phyloP scores from a whole-genome alignment of 2,888 invertebrate species.

The Diarsia dahlii region DNA sequence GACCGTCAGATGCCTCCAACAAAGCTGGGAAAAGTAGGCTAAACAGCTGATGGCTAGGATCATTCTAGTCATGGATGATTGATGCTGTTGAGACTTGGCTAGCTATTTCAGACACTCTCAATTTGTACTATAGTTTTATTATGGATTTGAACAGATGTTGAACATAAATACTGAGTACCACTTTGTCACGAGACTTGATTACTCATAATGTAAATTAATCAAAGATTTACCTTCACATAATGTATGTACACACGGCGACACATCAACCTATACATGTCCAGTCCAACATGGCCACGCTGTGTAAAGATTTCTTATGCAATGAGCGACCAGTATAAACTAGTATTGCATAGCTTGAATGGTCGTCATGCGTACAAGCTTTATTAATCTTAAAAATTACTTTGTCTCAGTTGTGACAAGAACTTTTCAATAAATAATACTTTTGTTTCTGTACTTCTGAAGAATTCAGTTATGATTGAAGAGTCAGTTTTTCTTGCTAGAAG shows the following conservation, averaged over 20 bases:
- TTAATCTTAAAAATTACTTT: conserved; percentile 13
- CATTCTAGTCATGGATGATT: background rate
- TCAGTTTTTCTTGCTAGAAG: background rate
- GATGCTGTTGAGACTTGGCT: conserved; percentile 29
- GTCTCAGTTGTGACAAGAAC: background rate
- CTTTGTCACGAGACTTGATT: conserved; percentile 56
- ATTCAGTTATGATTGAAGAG: background rate
- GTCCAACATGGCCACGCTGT: too few species aligned
- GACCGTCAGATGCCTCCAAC: background rate
- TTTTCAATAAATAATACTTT: conserved; percentile 6
- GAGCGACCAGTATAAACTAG: too few species aligned
- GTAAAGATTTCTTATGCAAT: too few species aligned
- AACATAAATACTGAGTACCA: conserved; percentile 52
- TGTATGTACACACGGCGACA: too few species aligned
- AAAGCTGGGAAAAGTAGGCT: background rate
- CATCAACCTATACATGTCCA: too few species aligned
- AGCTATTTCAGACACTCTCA: background rate
- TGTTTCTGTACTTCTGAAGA: conserved; percentile 20
- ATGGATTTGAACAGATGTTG: conserved; percentile 46
- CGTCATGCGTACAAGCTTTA: background rate
- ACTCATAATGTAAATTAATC: conserved; percentile 46
- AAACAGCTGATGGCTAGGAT: background rate
- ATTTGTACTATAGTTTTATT: conserved; percentile 26
- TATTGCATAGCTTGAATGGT: too few species aligned
- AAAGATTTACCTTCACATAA: conserved; percentile 17